Percentiles rank a stretch among this genome's conserved stretches.
Conservation (phyloP, 2,797 vertebrate species). For the Falco naumanni region DNA sequence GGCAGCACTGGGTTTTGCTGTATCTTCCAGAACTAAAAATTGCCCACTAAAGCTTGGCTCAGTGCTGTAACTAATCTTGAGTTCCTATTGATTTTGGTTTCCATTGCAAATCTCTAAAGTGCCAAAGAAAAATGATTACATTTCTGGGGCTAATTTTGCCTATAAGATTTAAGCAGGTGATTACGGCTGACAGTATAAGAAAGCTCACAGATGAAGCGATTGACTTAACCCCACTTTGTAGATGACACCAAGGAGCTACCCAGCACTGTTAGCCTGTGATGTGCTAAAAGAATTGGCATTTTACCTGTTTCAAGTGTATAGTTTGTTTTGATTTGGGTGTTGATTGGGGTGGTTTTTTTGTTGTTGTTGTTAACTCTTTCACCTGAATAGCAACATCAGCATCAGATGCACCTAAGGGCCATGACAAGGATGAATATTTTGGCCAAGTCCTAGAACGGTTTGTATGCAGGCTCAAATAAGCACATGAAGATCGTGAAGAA, state of each 20-base stretch:
- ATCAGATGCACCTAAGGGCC: neutral
- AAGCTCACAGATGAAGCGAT: neutral
- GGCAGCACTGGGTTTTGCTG: neutral
- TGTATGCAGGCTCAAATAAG: neutral
- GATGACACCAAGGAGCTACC: neutral
- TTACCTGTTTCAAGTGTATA: neutral
- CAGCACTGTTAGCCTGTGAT: neutral
- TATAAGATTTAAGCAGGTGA: neutral
- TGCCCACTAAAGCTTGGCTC: neutral
- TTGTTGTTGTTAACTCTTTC: neutral
- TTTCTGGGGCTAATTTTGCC: neutral
- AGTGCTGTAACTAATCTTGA: neutral
- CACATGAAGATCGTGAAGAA: neutral
- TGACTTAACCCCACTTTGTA: neutral
- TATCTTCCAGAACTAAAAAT: neutral
- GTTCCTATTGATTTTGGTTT: neutral
- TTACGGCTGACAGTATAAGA: neutral
- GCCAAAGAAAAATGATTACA: neutral
- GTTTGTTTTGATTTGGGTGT: neutral
- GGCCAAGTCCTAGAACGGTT: neutral
- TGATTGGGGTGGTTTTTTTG: neutral
- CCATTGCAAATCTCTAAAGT: neutral
- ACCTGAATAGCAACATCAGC: neutral
- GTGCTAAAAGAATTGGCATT: neutral
- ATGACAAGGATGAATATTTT: neutral